These are phyloP conservation scores for Craniophora ligustri DNA, from an alignment of 2,888 invertebrate genomes.

Conservation along the genomic window DNA sequence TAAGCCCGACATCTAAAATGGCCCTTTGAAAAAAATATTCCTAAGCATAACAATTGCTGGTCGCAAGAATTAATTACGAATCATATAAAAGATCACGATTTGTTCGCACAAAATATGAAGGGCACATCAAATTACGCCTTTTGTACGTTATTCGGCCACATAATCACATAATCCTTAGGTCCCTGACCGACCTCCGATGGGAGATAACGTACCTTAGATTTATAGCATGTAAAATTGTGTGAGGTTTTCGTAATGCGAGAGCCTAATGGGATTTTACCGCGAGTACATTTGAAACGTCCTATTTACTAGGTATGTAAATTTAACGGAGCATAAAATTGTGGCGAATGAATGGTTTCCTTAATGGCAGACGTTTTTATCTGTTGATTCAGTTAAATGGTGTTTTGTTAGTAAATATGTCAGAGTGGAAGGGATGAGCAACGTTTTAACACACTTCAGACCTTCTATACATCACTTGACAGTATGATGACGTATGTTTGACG, in stretches of 20 bases:
- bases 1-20: no score
- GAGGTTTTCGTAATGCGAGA: constrained; percentile 20
- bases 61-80: no score
- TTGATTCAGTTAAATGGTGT: background rate
- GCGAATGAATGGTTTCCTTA: constrained; percentile 15
- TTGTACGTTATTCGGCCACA: constrained; percentile 19
- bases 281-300: background rate
- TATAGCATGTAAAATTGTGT: constrained; percentile 35
- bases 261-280: constrained; percentile 27
- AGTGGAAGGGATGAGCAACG: background rate
- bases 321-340: constrained; percentile 14
- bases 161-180: constrained; percentile 39
- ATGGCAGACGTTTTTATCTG: constrained; percentile 1
- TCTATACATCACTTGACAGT: no score
- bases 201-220: constrained; percentile 40
- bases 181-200: constrained; percentile 21
- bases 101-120: constrained; percentile 11
- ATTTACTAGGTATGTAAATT: constrained; percentile 1
- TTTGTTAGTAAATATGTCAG: background rate
- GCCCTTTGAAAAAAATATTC: no score
- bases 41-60: no score
- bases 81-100: constrained; percentile 20
- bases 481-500: no score
- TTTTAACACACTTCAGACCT: no score
- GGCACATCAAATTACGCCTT: constrained; percentile 16